phyloP scores from a whole-genome alignment of 2,797 vertebrate species.

The Mallotus villosus region DNA sequence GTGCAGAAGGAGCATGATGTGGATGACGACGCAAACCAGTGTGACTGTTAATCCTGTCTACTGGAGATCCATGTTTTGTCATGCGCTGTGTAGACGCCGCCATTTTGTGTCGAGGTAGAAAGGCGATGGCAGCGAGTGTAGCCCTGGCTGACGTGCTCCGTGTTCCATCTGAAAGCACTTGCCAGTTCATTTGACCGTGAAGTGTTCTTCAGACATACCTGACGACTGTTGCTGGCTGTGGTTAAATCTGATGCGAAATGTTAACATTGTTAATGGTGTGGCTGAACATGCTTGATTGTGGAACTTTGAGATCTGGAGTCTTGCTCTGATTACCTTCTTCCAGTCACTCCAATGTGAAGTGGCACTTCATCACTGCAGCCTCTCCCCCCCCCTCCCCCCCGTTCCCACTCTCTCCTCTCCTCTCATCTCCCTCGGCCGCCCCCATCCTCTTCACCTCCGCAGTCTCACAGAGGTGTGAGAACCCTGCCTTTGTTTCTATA shows the following conservation, averaged over 20 bases:
- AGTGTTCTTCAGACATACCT: slow-evolving; percentile 7
- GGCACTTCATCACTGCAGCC: slow-evolving; percentile 52
- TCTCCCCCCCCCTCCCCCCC: slow-evolving; percentile 32
- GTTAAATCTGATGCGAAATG: slow-evolving; percentile 38
- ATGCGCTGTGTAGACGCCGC: no score
- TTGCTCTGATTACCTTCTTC: slow-evolving; percentile 61
- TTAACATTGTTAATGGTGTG: slow-evolving; percentile 34
- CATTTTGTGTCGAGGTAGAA: not conserved
- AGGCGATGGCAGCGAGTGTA: not conserved
- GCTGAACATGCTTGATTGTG: slow-evolving; percentile 40
- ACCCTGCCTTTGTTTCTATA: slow-evolving; percentile 17
- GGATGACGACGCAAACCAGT: no score
- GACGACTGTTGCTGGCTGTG: slow-evolving; percentile 3
- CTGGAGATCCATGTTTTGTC: no score
- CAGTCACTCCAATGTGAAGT: slow-evolving; percentile 54
- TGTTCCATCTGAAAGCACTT: not conserved
- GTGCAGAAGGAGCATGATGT: slow-evolving; percentile 22
- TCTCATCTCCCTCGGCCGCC: slow-evolving; percentile 25
- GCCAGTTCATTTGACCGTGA: slow-evolving; percentile 12
- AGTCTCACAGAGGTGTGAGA: not conserved
- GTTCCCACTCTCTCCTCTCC: slow-evolving; percentile 13
- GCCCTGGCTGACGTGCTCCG: not conserved
- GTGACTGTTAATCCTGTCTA: no score
- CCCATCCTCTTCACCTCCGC: slow-evolving; percentile 35
- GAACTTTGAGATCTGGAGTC: slow-evolving; percentile 49